Percentiles rank a stretch among this genome's conserved stretches.
These are phyloP conservation scores for Crotalus tigris DNA, from an alignment of 2,113 vertebrate species.

Conservation along the genomic window DNA sequence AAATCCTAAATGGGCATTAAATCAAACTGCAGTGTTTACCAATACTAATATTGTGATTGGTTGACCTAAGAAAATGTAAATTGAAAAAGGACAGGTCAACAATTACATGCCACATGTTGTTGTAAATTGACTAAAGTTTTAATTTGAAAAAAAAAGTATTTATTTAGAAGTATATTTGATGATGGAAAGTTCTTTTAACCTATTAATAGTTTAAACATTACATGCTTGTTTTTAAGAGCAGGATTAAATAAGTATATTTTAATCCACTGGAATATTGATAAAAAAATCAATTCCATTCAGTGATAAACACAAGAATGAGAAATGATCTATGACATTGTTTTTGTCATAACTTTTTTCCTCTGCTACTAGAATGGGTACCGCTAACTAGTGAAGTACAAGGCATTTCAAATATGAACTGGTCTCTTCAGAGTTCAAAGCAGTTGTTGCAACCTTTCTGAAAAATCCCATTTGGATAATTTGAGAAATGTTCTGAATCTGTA, in stretches of 20 bases:
- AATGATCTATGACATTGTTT: not conserved
- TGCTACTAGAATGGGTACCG: not conserved
- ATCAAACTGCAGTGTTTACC: constrained; percentile 28
- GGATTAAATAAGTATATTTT: not conserved
- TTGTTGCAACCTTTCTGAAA: not conserved
- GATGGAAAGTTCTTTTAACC: not conserved
- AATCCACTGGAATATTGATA: not conserved
- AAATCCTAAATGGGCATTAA: constrained; percentile 41
- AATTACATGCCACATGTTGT: constrained; percentile 17
- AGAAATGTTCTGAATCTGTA: not conserved
- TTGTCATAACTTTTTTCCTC: not conserved
- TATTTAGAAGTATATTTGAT: constrained; percentile 11
- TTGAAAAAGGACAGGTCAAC: not conserved
- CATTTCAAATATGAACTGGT: not conserved
- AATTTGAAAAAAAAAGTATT: constrained; percentile 22
- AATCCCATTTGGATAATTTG: not conserved
- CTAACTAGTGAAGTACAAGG: not conserved
- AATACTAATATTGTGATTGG: constrained; percentile 25
- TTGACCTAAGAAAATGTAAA: constrained; percentile 7
- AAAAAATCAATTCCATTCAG: not conserved
- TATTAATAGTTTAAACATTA: not conserved
- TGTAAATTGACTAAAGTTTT: not conserved
- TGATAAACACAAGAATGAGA: not conserved
- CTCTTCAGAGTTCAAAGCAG: not conserved
- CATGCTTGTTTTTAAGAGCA: not conserved